Evolutionary conservation across 1,140 invertebrate genomes (phyloP).

Genomic region (Drosophila quadrilineata): DNA sequence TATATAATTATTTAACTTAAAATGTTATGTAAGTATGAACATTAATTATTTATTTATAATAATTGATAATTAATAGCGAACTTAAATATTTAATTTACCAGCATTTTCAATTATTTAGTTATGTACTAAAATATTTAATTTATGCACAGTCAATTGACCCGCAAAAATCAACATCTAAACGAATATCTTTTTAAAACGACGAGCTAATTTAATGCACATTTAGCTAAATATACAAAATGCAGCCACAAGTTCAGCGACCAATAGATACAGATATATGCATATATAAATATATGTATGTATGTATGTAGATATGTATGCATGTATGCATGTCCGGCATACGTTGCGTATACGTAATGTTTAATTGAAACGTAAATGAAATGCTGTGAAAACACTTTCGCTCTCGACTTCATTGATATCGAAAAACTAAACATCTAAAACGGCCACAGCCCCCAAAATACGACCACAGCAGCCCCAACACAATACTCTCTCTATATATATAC

Average conservation of each 20-base stretch:
- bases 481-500: no score
- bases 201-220: conserved; percentile 42
- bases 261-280: conserved; percentile 14
- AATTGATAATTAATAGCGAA: no score
- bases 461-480: conserved; percentile 16
- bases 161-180: no score
- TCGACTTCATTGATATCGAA: conserved; percentile 74
- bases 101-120: no score
- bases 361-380: conserved; percentile 61
- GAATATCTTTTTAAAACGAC: no score
- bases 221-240: conserved; percentile 19
- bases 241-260: conserved; percentile 55
- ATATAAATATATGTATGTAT: background rate
- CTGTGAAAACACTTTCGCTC: conserved; percentile 70
- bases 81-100: no score
- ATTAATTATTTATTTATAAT: no score
- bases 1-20: no score
- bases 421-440: conserved; percentile 73
- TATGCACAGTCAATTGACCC: no score
- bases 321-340: conserved; percentile 2
- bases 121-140: no score
- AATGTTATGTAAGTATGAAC: no score
- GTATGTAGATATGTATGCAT: conserved; percentile 8
- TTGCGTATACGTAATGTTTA: conserved; percentile 64
- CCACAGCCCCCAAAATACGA: conserved; percentile 58